phyloP scores from a whole-genome alignment of 23 tunicate species.

The Pegea sp. region DNA sequence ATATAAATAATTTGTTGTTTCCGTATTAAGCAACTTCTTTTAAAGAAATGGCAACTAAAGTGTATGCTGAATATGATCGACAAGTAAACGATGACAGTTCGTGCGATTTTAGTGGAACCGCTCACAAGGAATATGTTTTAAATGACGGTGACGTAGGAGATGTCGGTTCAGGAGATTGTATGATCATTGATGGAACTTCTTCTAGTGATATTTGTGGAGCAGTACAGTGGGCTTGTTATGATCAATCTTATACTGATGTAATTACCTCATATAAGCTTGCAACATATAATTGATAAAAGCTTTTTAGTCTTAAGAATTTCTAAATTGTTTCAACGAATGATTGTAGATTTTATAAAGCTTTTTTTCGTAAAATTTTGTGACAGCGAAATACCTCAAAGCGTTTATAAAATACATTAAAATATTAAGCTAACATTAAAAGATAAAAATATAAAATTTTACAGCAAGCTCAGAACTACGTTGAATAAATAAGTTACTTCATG shows the following conservation, averaged over 20 bases:
- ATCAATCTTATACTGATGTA: constrained; percentile 68
- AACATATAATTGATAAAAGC: too few relatives aligned
- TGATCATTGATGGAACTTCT: constrained; percentile 21
- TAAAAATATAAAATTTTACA: too few relatives aligned
- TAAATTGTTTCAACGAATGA: too few relatives aligned
- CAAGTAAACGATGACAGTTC: constrained; percentile 26
- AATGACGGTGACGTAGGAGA: constrained; percentile 17
- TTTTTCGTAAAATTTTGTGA: too few relatives aligned
- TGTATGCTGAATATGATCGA: constrained; percentile 51
- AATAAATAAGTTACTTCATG: too few relatives aligned
- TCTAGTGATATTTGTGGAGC: constrained; percentile 48
- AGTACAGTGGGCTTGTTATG: constrained; percentile 75
- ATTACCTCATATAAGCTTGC: too few relatives aligned
- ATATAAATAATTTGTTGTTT: neutral
- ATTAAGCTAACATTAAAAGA: too few relatives aligned
- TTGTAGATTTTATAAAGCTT: too few relatives aligned
- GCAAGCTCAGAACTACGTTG: too few relatives aligned
- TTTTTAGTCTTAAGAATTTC: too few relatives aligned
- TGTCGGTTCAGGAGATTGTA: constrained; percentile 10
- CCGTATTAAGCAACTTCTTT: neutral
- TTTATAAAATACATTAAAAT: too few relatives aligned
- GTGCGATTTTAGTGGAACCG: constrained; percentile 80
- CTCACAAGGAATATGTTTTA: constrained; percentile 31
- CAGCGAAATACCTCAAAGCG: too few relatives aligned
- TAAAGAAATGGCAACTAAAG: constrained; percentile 50